Base-by-base conservation (phyloP, 2,888 invertebrate species). In the Drosophila dives region DNA sequence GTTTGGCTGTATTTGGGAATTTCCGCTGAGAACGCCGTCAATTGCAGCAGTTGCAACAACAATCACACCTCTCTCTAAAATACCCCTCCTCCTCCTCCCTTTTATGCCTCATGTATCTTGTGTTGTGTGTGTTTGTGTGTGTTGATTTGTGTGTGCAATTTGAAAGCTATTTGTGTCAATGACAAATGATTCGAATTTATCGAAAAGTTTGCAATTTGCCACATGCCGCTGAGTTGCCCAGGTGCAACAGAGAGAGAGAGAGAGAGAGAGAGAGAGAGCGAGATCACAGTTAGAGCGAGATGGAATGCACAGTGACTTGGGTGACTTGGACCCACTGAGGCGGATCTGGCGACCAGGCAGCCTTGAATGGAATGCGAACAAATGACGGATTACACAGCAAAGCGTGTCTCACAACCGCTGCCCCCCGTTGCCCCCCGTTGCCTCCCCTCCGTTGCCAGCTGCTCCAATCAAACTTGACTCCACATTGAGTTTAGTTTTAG, bases 131-230 rank as follows among this genome's bases (percentile, higher is more conserved):
- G 36, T 72, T 50, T 62, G 40, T 72, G 50, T 66, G 48, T 78
- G 63, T 68, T 60, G 67, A 64, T 71, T 75, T 81, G 80, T 72
- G 81, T 82, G 70, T 82, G 80, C 89, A 89, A 87, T 87, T 87
- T 87, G 90, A 87, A 89, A 89, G 88, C 80, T 87, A 87, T 87
- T 87, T 87, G 87, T 87, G 87, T 89, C 87, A 87, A 87, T 87
- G 90, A 89, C 87, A 86, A 86, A 86, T 89, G 85, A 88, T 89
- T 87, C 90, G 88, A 83, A 89, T 88, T 81, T 85, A 83, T 88
- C 85, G 89, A 86, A 86, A 87, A 87, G 80, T 89, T 45, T 89
- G 86, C 86, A 89, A 82, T 87, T 86, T 83, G 87, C 81, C 85
- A 81, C 80, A 82, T 78, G 75, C 68, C 73, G 72, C 65, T 56